Evolutionary conservation across 2,797 vertebrate species (phyloP).

Genomic region (Eulemur coronatus): DNA sequence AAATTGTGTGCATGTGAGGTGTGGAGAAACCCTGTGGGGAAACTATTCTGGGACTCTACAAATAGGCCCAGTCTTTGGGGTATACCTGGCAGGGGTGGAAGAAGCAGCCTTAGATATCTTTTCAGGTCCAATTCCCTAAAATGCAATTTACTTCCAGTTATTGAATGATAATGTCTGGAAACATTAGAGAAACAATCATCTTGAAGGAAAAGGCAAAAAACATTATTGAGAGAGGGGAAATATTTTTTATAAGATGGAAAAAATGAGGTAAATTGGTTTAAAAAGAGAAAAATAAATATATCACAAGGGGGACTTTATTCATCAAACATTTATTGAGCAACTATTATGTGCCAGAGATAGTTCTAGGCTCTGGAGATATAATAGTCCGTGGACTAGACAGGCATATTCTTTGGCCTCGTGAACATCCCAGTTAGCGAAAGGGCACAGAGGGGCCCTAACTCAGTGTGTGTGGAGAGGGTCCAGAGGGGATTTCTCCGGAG

Average conservation of each 20-base stretch:
- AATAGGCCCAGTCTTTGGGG: neutral
- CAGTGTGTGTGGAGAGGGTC: neutral
- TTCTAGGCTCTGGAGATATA: neutral
- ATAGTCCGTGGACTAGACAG: neutral
- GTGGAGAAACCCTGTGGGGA: neutral
- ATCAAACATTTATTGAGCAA: neutral
- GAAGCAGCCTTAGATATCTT: neutral
- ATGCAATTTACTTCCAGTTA: neutral
- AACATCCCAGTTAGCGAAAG: neutral
- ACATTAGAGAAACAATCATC: neutral
- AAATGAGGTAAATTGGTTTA: neutral
- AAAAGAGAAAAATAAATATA: constrained; percentile 46
- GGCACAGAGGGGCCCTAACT: neutral
- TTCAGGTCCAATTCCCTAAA: neutral
- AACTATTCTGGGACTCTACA: neutral
- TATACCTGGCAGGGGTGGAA: neutral
- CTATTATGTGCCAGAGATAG: neutral
- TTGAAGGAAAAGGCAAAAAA: constrained; percentile 36
- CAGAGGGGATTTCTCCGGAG: neutral
- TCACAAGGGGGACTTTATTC: neutral
- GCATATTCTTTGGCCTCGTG: neutral
- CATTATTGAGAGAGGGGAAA: neutral
- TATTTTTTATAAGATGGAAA: constrained; percentile 17
- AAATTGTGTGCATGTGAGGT: neutral
- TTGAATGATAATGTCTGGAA: neutral